A percentile compares a stretch with the other conserved stretches of the same genome.
These are phyloP conservation scores for Catotricha subobsoleta DNA, from an alignment of 2,888 invertebrate genomes.

Conservation along the genomic window DNA sequence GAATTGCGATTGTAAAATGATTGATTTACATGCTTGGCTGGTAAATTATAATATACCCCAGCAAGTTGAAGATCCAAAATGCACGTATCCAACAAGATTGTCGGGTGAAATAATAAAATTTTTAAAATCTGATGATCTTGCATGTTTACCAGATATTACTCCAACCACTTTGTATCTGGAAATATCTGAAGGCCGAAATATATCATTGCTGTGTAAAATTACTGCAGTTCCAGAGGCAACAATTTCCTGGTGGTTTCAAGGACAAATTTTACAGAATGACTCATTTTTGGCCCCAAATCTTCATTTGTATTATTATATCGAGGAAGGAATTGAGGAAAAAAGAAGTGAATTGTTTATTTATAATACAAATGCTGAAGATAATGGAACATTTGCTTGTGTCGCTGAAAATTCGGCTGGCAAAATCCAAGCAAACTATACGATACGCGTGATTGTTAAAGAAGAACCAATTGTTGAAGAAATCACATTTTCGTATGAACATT, in stretches of 20 bases:
- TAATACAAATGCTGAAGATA: constrained; percentile 59
- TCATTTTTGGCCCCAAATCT: constrained; percentile 40
- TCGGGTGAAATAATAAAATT: constrained; percentile 47
- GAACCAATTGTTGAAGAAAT: constrained; percentile 50
- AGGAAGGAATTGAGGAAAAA: constrained; percentile 55
- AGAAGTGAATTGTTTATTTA: constrained; percentile 62
- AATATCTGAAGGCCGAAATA: constrained; percentile 61
- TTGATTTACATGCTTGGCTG: constrained; percentile 62
- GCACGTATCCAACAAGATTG: constrained; percentile 49
- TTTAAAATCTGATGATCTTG: constrained; percentile 50
- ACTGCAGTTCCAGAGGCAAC: constrained; percentile 66
- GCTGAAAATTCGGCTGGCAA: constrained; percentile 74
- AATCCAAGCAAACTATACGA: constrained; percentile 61
- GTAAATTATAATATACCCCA: constrained; percentile 57
- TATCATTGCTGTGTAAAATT: constrained; percentile 62
- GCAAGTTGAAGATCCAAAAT: constrained; percentile 59
- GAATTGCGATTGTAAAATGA: constrained; percentile 71
- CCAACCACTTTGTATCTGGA: constrained; percentile 60
- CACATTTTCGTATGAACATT: constrained; percentile 49
- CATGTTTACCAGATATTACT: constrained; percentile 62
- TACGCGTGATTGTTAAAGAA: constrained; percentile 55
- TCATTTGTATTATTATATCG: constrained; percentile 50
- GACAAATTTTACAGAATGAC: constrained; percentile 60
- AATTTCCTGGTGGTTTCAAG: constrained; percentile 70
- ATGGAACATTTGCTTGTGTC: constrained; percentile 70